Base-by-base conservation (phyloP, 2,113 vertebrate species). In the Beaufortia kweichowensis region DNA sequence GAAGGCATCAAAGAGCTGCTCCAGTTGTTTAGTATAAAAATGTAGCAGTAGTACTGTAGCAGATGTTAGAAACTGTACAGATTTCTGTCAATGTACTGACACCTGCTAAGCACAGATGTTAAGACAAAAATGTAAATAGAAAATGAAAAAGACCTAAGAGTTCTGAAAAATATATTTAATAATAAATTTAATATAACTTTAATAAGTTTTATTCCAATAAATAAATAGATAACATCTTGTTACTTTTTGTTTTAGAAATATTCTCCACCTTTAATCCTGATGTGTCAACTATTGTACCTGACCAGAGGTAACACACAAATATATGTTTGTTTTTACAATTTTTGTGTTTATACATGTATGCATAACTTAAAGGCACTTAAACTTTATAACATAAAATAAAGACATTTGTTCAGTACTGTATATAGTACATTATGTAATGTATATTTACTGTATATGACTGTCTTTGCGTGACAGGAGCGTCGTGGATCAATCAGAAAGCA, bases 181-280 rank as follows among this genome's bases (percentile, higher is more conserved):
- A n/a, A n/a, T n/a, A n/a, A n/a, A n/a, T n/a, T n/a, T n/a, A n/a
- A n/a, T n/a, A n/a, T n/a, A n/a, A n/a, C n/a, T n/a, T n/a, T n/a
- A n/a, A n/a, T n/a, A n/a, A n/a, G n/a, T n/a, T n/a, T n/a, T n/a
- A n/a, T n/a, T n/a, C n/a, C 29, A 69, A 55, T 33, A 41, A 41
- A 21, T 21, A 64, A 65, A 23, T 28, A 33, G 53, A 60, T 55
- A 24, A 76, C 23, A 48, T 55, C 11, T n/a, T 48, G n/a, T 28
- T 28, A 1, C 61, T 1, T 53, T 53, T 62, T 68, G 60, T 77
- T 72, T 68, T 23, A 92, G 91, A 90, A 77, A 28, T 91, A 79
- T 74, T 92, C 79, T 89, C 89, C 59, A 83, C 85, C 84, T 90
- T 91, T 78, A 91, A 90, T 77, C 82, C 90, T 23, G 76, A 80